Evolutionary conservation across 2,888 invertebrate genomes (phyloP), one percentile per base, ranked within the genome.

Genomic region (Diloba caeruleocephala): DNA sequence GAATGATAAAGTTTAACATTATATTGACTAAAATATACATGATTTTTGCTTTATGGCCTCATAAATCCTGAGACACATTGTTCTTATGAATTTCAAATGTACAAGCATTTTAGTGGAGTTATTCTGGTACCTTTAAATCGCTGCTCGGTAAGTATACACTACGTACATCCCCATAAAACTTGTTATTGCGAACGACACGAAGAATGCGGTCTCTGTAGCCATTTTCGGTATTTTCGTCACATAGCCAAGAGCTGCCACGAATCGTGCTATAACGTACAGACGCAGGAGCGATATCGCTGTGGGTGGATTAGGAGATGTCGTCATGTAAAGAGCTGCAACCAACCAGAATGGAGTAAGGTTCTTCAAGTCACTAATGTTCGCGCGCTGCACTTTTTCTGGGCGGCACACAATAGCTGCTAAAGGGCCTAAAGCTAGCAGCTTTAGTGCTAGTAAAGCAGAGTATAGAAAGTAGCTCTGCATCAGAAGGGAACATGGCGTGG

Each of bases 261-360:
- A 33, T 49, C 86, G 74, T 0, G 84, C 80, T 1, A 54, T 3
- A 0, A 79, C 75, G 28, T 71, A 87, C 0, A 64, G 14, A 0
- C 87, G 69, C 1, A 88, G 38, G 0, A 88, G 58, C 0, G 43
- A 26, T 6, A 81, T 19, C 0, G 85, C 78, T 0, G 74, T 70
- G 0, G n/a, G 8, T 2, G 63, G 44, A 9, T 81, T 72, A 0
- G 87, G 87, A 0, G 58, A 59, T 0, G 85, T 87, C 0, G 84
- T 87, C 57, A 83, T 73, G 13, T 86, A 88, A 0, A 88, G 42
- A 0, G 72, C 87, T 7, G 82, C 80, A 0, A 87, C 79, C n/a
- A 88, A 44, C 87, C 88, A 88, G 45, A 88, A 88, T 0, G 87
- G 86, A 0, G 82, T 86, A 9, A 88, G 45, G 34, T 85, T 79